Percentiles rank a stretch among this genome's conserved stretches.
Conservation (phyloP, 2,797 vertebrate species). For the Acanthurus leucopareius region DNA sequence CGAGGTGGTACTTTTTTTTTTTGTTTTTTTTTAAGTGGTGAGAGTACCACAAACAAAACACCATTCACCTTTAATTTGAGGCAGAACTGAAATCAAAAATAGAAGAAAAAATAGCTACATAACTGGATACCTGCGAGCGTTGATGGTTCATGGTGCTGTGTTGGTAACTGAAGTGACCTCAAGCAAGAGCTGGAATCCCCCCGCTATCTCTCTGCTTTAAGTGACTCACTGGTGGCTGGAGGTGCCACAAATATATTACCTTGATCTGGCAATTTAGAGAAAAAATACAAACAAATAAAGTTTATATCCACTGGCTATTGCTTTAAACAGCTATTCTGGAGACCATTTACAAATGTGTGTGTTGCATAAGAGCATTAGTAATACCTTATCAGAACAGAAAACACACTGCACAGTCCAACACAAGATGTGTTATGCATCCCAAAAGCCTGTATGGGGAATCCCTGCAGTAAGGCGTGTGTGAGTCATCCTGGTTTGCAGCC, state of each 20-base stretch:
- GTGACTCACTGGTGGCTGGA: slow-evolving; percentile 47
- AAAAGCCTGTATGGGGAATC: slow-evolving; percentile 69
- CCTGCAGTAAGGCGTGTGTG: slow-evolving; percentile 72
- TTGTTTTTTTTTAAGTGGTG: neutral
- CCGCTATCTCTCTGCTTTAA: slow-evolving; percentile 16
- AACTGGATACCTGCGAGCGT: neutral
- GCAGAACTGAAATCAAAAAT: slow-evolving; percentile 16
- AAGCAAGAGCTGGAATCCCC: slow-evolving; percentile 24
- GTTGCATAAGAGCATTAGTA: slow-evolving; percentile 47
- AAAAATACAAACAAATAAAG: slow-evolving; percentile 46
- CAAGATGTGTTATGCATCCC: slow-evolving; percentile 56
- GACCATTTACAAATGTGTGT: slow-evolving; percentile 5
- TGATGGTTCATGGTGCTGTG: slow-evolving; percentile 13
- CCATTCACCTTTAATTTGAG: neutral
- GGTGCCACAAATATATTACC: slow-evolving; percentile 14
- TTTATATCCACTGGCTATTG: slow-evolving; percentile 28
- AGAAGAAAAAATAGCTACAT: neutral
- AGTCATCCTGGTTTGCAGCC: slow-evolving; percentile 71
- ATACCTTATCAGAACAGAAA: slow-evolving; percentile 29
- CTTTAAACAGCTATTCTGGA: slow-evolving; percentile 24
- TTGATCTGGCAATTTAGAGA: slow-evolving; percentile 38
- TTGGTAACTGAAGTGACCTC: slow-evolving; percentile 23
- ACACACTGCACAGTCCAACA: slow-evolving; percentile 16
- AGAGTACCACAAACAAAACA: neutral
- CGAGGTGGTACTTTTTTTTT: too few relatives aligned